Evolutionary conservation across 2,113 vertebrate species (phyloP).

Genomic region (Cathartes aura): DNA sequence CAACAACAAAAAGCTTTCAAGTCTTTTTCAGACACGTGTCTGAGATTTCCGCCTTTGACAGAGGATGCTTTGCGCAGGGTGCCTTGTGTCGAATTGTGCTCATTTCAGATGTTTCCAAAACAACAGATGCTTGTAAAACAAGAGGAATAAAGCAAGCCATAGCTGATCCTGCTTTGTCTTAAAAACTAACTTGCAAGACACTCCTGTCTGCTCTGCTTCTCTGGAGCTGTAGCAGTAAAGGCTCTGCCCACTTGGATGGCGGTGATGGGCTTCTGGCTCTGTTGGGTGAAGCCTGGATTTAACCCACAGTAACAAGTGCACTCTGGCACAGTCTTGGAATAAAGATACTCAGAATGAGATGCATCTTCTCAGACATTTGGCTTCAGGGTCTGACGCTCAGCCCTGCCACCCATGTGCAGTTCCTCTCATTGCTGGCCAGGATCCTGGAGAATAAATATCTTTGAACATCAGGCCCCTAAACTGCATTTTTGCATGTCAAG

Average conservation of each 20-base stretch:
- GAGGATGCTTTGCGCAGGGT: neutral
- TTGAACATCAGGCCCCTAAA: neutral
- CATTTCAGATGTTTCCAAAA: neutral
- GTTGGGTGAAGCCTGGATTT: neutral
- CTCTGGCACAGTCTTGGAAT: neutral
- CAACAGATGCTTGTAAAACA: conserved; percentile 13
- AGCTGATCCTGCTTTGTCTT: neutral
- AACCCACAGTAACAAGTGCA: neutral
- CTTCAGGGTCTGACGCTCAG: neutral
- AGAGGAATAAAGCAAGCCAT: neutral
- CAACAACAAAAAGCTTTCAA: neutral
- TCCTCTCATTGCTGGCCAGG: neutral
- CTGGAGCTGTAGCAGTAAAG: neutral
- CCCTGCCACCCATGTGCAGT: neutral
- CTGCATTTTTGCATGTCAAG: neutral
- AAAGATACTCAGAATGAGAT: neutral
- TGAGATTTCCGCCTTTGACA: conserved; percentile 24
- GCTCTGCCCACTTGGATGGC: neutral
- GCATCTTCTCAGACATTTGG: neutral
- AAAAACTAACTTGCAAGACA: neutral
- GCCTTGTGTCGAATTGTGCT: neutral
- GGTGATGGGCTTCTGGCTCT: neutral
- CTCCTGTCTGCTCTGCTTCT: neutral
- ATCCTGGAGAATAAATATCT: neutral
- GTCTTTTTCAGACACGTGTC: neutral